phyloP scores from a whole-genome alignment of 1,140 invertebrate genomes.

The Drosophila mojavensis region DNA sequence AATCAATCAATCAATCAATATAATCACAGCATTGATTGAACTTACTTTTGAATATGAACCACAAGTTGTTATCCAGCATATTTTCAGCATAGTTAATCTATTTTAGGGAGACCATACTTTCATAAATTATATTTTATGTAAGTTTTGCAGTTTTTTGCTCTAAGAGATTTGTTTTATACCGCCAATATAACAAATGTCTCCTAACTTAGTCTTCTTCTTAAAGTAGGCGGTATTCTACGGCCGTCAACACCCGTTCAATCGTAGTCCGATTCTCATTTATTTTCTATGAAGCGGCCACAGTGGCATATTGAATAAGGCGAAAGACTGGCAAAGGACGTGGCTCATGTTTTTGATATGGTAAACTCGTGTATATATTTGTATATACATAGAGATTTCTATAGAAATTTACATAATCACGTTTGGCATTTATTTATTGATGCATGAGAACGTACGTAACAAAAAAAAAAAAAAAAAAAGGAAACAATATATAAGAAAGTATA shows the following conservation, averaged over 20 bases:
- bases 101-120: no score
- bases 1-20: no score
- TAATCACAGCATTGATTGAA: no score
- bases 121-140: no score
- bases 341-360: constrained; percentile 24
- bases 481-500: constrained; percentile 37
- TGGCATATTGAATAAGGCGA: constrained; percentile 6
- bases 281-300: constrained; percentile 12
- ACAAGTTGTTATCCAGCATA: no score
- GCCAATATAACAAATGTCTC: no score
- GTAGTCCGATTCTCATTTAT: not conserved
- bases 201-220: no score
- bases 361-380: constrained; percentile 5
- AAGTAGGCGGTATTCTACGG: no score
- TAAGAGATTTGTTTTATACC: no score
- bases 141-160: no score
- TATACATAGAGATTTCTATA: constrained; percentile 59
- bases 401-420: constrained; percentile 82
- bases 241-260: not conserved
- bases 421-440: constrained; percentile 82
- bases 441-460: constrained; percentile 38
- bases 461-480: constrained; percentile 16
- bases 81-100: no score
- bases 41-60: no score
- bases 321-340: constrained; percentile 25